A percentile compares a stretch with the other conserved stretches of the same genome.
Conservation (phyloP, 2,113 vertebrate genomes). For the Arizona elegans region DNA sequence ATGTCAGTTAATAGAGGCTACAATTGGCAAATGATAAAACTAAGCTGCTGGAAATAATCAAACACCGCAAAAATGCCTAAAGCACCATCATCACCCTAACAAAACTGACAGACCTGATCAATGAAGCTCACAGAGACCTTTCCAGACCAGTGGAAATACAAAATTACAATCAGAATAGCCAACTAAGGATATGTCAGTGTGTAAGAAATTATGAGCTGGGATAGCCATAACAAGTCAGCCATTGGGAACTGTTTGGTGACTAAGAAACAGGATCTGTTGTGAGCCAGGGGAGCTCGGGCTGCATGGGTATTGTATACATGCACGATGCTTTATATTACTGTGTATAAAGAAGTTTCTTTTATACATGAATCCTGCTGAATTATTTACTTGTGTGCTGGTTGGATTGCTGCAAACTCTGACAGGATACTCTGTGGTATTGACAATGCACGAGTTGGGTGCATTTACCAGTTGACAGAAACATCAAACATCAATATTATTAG, state of each 20-base stretch:
- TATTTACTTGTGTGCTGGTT: too few relatives aligned
- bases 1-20: background rate
- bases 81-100: background rate
- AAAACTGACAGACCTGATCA: slow-evolving; percentile 8
- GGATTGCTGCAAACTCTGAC: too few relatives aligned
- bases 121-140: slow-evolving; percentile 4
- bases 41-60: slow-evolving; percentile 23
- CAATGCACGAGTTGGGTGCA: background rate
- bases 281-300: too few relatives aligned
- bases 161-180: background rate
- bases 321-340: too few relatives aligned
- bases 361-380: too few relatives aligned
- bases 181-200: background rate
- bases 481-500: background rate
- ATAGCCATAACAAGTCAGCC: too few relatives aligned
- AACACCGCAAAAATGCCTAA: slow-evolving; percentile 10
- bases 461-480: background rate
- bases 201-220: too few relatives aligned
- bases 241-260: too few relatives aligned
- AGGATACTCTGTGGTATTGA: background rate
- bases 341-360: too few relatives aligned
- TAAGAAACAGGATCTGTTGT: too few relatives aligned
- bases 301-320: too few relatives aligned
- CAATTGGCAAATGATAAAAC: slow-evolving; percentile 13
- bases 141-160: background rate